These are phyloP conservation scores for Scotopteryx bipunctaria DNA, from an alignment of 2,888 invertebrate species.

Conservation along the genomic window DNA sequence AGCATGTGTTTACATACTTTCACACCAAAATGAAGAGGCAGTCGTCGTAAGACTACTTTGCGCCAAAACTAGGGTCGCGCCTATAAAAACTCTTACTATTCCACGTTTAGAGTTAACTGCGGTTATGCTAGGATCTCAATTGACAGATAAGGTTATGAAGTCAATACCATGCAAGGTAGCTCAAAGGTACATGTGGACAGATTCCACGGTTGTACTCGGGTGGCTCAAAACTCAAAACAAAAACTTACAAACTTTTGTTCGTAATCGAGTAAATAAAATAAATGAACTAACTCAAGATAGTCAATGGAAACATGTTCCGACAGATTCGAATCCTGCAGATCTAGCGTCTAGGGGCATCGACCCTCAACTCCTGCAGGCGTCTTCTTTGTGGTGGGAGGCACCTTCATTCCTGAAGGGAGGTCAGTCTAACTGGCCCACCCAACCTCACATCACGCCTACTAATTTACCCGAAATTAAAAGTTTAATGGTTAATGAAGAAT, in stretches of 20 bases:
- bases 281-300: neutral
- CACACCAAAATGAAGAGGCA: neutral
- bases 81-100: neutral
- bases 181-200: neutral
- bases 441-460: neutral
- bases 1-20: constrained; percentile 14
- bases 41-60: neutral
- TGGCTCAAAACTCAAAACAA: neutral
- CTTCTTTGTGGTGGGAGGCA: no score
- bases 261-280: neutral
- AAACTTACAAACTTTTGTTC: neutral
- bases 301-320: neutral
- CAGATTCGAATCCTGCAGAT: neutral
- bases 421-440: neutral
- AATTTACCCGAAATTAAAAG: neutral
- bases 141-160: neutral
- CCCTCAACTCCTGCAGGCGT: no score
- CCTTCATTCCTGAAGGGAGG: no score
- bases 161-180: neutral
- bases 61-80: neutral
- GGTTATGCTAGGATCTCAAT: neutral
- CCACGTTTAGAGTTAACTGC: neutral
- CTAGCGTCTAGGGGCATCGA: no score
- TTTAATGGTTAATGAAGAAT: neutral
- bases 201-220: neutral